Evolutionary conservation across 23 tunicate species (phyloP), one percentile per base, ranked within the genome.

Genomic region (Ciona savignyi): DNA sequence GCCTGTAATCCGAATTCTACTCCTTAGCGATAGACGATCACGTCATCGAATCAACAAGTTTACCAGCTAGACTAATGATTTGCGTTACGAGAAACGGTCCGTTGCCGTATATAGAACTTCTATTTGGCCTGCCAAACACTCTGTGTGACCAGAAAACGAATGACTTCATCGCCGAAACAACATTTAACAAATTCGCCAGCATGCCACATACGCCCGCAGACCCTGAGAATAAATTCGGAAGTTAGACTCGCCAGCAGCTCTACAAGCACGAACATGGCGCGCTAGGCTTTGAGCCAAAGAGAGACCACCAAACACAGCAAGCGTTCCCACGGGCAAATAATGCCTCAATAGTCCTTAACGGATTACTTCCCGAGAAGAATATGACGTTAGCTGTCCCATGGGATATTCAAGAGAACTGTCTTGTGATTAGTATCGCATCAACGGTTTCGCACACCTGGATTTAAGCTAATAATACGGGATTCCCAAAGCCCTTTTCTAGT

Each of bases 271-370:
- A 42, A 42, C 56, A 42, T 42, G 9, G 56, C 56, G 15, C 15
- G 56, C 11, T 42, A 15, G 56, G 56, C 9, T 15, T 9, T 42
- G 56, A 15, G 56, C 56, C 56, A 42, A 42, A 9, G 56, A 9
- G 56, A 9, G 56, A 42, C 56, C 56, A 42, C 56, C 15, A 15
- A 42, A 42, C 56, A 42, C 15, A 6, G 56, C 56, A 6, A 6
- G 9, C 56, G 56, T 42, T 42, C 56, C 56, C 56, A 42, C 56
- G 56, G 56, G 56, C 56, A 42, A 42, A 42, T 42, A 42, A 42
- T 42, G 56, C 56, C 56, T 42, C 56, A 42, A 42, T 15, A 42
- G 56, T 42, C 56, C 56, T 42, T 42, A 42, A 42, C 56, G 56
- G 56, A 42, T 42, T 42, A 42, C 56, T 42, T 42, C 56, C 56